Evolutionary conservation across 2,888 invertebrate genomes (phyloP), one percentile per base, ranked within the genome.

Genomic region (Ditylenchus weischeri): DNA sequence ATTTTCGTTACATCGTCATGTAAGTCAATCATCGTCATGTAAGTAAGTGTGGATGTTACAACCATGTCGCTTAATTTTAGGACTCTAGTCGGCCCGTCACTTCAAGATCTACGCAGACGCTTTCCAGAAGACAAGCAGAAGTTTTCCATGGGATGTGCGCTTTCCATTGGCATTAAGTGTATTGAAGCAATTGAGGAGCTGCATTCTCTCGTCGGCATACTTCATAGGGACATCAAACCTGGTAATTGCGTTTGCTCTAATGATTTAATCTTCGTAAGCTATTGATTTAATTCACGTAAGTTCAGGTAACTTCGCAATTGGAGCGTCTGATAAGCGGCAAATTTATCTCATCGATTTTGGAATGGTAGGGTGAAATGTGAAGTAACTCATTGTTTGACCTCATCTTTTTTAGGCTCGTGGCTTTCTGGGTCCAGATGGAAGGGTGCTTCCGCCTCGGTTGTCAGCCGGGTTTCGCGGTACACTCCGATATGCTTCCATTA

Each of bases 1-100:
- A 75, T 51, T 78, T 75, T 71, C 76, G 76, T 69, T 78, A 72
- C 65, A 72, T 78, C 57, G 75, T 78, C 23, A 78, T 78, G 78
- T 70, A 36, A 49, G 69, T 64, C 21, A 2, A 8, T 8, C 8
- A 2, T 43, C 43, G n/a, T n/a, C n/a, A n/a, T n/a, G n/a, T n/a
- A n/a, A n/a, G n/a, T n/a, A n/a, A n/a, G n/a, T n/a, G n/a, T 29
- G 29, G 29, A 29, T 29, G 29, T 29, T 29, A 29, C 5, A 29
- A 29, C 5, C 29, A 29, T 29, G 5, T 29, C 29, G 29, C 29
- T 5, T 7, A 23, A 54, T 54, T 54, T 54, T 10, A 54, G 54
- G 54, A 54, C 54, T 11, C 21, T 54, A 10, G 54, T 49, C 23
- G 38, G 29, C n/a, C 51, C 49, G 4, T 48, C 21, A 6, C 21